A percentile compares a stretch with the other conserved stretches of the same genome.
Conservation (phyloP, 2,888 invertebrate genomes). For the Salticus scenicus region DNA sequence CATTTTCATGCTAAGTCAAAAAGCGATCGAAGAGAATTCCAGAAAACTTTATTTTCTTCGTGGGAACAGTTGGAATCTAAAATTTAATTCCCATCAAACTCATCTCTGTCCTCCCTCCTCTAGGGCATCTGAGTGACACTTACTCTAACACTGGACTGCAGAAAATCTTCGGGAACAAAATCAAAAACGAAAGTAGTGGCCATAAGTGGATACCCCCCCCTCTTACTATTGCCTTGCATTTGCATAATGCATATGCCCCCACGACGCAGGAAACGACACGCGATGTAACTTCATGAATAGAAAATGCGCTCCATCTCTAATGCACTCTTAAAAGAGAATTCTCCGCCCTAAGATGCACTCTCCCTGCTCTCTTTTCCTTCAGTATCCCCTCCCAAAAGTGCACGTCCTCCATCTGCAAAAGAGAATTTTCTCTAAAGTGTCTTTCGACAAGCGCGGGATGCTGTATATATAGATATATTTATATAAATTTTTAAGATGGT, state of each 20-base stretch:
- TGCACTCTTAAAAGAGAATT: constrained; percentile 38
- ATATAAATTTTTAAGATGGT: constrained; percentile 55
- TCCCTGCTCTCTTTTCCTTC: constrained; percentile 33
- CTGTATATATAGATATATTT: constrained; percentile 13
- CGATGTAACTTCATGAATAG: constrained; percentile 57
- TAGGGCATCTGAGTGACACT: constrained; percentile 3
- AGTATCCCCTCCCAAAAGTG: constrained; percentile 50
- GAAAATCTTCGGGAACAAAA: constrained; percentile 19
- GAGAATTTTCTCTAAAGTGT: constrained; percentile 37
- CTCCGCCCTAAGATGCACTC: constrained; percentile 33
- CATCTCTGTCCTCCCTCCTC: not conserved
- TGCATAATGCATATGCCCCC: constrained; percentile 67
- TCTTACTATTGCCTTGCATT: constrained; percentile 35
- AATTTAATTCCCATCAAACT: constrained; percentile 16
- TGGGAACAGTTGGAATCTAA: constrained; percentile 1
- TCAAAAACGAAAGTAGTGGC: constrained; percentile 26
- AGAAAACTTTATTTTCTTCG: not conserved
- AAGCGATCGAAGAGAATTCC: not conserved
- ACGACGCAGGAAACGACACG: constrained; percentile 56
- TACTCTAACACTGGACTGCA: not conserved
- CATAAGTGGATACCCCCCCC: constrained; percentile 28
- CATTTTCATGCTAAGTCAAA: not conserved
- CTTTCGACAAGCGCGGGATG: constrained; percentile 19
- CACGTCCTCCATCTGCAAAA: constrained; percentile 52
- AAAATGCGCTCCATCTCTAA: constrained; percentile 55